Percentiles rank a stretch among this genome's conserved stretches.
phyloP scores from a whole-genome alignment of 2,888 invertebrate genomes.

The Cactoblastis cactorum region DNA sequence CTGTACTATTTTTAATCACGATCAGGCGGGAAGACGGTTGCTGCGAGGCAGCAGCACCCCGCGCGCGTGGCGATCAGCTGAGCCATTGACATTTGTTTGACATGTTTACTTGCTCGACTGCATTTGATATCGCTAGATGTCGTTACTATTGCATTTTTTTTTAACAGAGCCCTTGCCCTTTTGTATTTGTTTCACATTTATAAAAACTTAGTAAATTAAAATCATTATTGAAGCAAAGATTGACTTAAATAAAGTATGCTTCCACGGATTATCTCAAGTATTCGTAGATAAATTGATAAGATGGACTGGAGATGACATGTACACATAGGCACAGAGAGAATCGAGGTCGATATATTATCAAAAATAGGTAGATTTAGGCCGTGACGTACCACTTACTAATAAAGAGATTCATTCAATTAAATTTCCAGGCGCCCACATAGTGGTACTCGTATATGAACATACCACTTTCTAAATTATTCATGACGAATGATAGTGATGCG shows the following conservation, averaged over 20 bases:
- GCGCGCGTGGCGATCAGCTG: constrained; percentile 73
- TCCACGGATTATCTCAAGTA: constrained; percentile 5
- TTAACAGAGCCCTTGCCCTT: constrained; percentile 29
- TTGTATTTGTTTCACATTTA: neutral
- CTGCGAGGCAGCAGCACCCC: constrained; percentile 35
- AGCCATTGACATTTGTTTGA: constrained; percentile 67
- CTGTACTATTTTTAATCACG: constrained; percentile 71
- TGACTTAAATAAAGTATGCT: neutral
- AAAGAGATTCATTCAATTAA: constrained; percentile 8
- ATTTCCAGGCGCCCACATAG: constrained; percentile 6
- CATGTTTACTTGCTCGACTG: constrained; percentile 67
- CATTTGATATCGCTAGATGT: constrained; percentile 58
- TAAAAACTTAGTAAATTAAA: neutral
- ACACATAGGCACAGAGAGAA: neutral
- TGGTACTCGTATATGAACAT: constrained; percentile 4
- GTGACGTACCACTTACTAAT: constrained; percentile 1
- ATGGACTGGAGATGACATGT: constrained; percentile 4
- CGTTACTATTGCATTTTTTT: constrained; percentile 34
- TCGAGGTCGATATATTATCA: constrained; percentile 9
- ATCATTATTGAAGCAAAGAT: neutral
- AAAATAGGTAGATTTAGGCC: constrained; percentile 3
- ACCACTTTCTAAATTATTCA: constrained; percentile 57
- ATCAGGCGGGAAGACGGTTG: constrained; percentile 51
- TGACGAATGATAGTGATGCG: constrained; percentile 34
- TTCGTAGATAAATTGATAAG: constrained; percentile 3